These are phyloP conservation scores for Brenthis ino DNA, from an alignment of 2,888 invertebrate species.

Conservation along the genomic window DNA sequence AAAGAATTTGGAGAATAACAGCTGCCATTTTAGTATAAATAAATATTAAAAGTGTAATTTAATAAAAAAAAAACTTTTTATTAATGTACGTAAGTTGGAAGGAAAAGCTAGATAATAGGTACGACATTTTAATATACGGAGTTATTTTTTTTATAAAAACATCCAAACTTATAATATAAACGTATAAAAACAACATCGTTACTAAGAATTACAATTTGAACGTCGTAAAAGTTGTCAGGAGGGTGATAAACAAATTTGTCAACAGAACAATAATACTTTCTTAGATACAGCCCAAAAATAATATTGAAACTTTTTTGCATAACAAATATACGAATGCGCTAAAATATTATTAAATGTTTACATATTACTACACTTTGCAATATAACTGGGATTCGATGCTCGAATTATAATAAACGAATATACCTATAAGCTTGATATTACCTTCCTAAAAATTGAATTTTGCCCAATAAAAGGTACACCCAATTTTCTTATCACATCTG, in stretches of 20 bases:
- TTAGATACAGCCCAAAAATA: not conserved
- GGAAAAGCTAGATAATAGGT: no score
- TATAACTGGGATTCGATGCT: not conserved
- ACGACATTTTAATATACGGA: no score
- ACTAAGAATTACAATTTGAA: conserved; percentile 41
- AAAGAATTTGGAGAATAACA: no score
- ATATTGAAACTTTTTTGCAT: not conserved
- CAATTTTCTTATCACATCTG: conserved; percentile 30
- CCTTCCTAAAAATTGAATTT: conserved; percentile 31
- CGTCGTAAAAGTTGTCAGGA: conserved; percentile 41
- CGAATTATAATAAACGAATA: conserved; percentile 8
- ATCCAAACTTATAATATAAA: not conserved
- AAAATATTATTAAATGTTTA: not conserved
- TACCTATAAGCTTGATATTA: conserved; percentile 11
- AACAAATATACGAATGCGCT: not conserved
- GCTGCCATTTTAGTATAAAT: no score
- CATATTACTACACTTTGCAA: conserved; percentile 1
- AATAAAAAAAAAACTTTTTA: no score
- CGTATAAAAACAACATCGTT: conserved; percentile 30
- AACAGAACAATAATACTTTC: conserved; percentile 18
- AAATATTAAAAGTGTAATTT: no score
- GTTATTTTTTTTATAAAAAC: no score
- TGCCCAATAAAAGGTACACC: conserved; percentile 28
- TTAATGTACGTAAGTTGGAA: no score
- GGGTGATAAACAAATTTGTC: conserved; percentile 35